A percentile compares a stretch with the other conserved stretches of the same genome.
These are phyloP conservation scores for Drosophila neonasuta DNA, from an alignment of 2,888 invertebrate genomes.

Conservation along the genomic window DNA sequence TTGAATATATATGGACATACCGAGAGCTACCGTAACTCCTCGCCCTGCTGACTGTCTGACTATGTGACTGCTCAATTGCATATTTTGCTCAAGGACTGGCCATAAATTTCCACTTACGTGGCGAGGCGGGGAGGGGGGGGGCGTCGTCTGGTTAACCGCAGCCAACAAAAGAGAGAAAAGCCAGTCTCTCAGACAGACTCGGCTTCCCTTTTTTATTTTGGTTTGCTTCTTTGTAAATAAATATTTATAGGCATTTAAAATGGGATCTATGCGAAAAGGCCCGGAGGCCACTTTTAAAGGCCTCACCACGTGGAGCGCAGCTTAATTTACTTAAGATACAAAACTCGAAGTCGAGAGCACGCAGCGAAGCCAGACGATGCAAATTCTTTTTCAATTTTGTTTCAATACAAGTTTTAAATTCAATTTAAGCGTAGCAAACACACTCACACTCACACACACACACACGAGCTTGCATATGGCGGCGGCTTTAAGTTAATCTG, in stretches of 20 bases:
- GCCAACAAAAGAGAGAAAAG: conserved; percentile 14
- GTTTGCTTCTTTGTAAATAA: conserved; percentile 47
- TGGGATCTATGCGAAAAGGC: conserved; percentile 46
- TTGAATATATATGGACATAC: conserved; percentile 60
- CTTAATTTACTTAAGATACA: conserved; percentile 69
- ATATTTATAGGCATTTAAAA: conserved; percentile 70
- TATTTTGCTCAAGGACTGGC: conserved; percentile 56
- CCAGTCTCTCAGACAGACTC: conserved; percentile 7
- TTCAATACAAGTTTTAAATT: conserved; percentile 69
- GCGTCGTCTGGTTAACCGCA: conserved; percentile 51
- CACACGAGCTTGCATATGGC: conserved; percentile 8
- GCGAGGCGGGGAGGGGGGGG: neutral
- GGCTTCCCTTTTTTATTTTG: neutral
- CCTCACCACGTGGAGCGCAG: conserved; percentile 8
- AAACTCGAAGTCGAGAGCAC: conserved; percentile 4
- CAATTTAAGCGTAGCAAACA: conserved; percentile 53
- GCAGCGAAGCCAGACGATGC: conserved; percentile 28
- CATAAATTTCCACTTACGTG: conserved; percentile 57
- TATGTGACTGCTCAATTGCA: conserved; percentile 52
- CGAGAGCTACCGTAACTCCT: conserved; percentile 4
- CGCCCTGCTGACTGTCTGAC: conserved; percentile 13
- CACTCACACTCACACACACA: conserved; percentile 12
- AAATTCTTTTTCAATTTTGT: conserved; percentile 69
- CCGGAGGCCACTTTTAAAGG: conserved; percentile 20
- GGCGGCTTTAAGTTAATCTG: conserved; percentile 73